phyloP scores from a whole-genome alignment of 2,797 vertebrate species.

The Sebastes iracundus region DNA sequence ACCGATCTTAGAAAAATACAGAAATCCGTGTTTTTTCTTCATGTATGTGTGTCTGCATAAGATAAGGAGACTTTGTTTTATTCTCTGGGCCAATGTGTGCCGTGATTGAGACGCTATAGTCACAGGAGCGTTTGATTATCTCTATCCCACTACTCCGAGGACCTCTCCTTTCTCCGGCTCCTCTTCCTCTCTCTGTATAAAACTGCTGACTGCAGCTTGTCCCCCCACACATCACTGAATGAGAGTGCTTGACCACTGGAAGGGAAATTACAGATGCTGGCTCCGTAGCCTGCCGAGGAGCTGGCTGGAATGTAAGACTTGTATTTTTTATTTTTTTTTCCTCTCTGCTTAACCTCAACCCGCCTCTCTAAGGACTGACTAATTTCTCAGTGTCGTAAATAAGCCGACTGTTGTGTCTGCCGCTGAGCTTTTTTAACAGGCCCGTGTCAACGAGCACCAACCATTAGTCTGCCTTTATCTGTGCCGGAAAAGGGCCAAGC shows the following conservation, averaged over 20 bases:
- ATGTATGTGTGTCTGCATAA: slow-evolving; percentile 42
- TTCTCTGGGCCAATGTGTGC: slow-evolving; percentile 29
- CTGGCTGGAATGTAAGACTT: slow-evolving; percentile 63
- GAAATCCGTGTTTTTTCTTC: slow-evolving; percentile 11
- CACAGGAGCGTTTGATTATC: slow-evolving; percentile 55
- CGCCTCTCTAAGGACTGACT: slow-evolving; percentile 56
- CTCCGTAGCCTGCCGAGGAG: slow-evolving; percentile 54
- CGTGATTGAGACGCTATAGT: slow-evolving; percentile 54
- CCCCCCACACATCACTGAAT: slow-evolving; percentile 45
- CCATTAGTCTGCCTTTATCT: slow-evolving; percentile 66
- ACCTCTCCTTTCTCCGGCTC: slow-evolving; percentile 48
- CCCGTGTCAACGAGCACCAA: slow-evolving; percentile 62
- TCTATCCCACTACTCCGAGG: slow-evolving; percentile 39
- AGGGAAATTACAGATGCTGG: slow-evolving; percentile 76
- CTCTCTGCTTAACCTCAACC: slow-evolving; percentile 67
- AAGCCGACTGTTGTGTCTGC: slow-evolving; percentile 67
- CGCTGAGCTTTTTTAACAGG: slow-evolving; percentile 40
- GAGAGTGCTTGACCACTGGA: slow-evolving; percentile 74
- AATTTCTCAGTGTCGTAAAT: slow-evolving; percentile 71
- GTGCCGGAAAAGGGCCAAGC: slow-evolving; percentile 37
- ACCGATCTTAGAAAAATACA: slow-evolving; percentile 56
- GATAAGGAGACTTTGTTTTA: slow-evolving; percentile 64
- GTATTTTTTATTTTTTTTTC: slow-evolving; percentile 27
- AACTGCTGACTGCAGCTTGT: slow-evolving; percentile 69
- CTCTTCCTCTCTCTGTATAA: slow-evolving; percentile 52